Conservation (phyloP, 2,797 vertebrate genomes). For the Lacerta viridis region DNA sequence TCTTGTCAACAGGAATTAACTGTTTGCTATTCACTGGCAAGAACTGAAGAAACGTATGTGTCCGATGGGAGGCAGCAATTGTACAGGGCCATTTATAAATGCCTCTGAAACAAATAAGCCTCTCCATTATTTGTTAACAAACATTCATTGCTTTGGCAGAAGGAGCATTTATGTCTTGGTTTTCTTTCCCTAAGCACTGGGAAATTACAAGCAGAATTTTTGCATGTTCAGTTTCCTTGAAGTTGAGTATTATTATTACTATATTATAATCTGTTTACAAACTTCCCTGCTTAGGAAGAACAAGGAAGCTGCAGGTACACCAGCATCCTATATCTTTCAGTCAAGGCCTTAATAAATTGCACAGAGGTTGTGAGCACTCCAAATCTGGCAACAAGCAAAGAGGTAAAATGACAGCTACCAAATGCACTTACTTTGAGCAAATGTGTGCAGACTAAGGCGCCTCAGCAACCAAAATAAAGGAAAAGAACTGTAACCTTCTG, state of each 20-base stretch:
- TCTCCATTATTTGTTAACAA: neutral
- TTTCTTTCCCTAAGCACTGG: neutral
- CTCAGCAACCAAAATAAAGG: neutral
- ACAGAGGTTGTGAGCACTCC: neutral
- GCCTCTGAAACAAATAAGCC: neutral
- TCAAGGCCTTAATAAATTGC: neutral
- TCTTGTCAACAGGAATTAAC: neutral
- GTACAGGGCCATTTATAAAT: neutral
- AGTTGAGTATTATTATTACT: neutral
- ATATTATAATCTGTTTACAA: neutral
- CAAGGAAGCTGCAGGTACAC: neutral
- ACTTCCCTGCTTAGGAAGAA: neutral
- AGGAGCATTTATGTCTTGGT: neutral
- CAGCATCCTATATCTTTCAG: neutral
- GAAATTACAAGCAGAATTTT: neutral
- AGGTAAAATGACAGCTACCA: neutral
- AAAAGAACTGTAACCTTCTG: conserved; percentile 24
- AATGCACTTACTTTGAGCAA: neutral
- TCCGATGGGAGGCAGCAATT: neutral
- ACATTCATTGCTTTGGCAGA: neutral
- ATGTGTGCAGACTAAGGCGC: neutral
- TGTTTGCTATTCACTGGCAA: neutral
- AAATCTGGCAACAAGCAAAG: neutral
- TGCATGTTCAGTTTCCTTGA: neutral
- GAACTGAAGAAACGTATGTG: neutral